Conservation (phyloP, 2,113 vertebrate genomes). For the Oreotrochilus melanogaster region DNA sequence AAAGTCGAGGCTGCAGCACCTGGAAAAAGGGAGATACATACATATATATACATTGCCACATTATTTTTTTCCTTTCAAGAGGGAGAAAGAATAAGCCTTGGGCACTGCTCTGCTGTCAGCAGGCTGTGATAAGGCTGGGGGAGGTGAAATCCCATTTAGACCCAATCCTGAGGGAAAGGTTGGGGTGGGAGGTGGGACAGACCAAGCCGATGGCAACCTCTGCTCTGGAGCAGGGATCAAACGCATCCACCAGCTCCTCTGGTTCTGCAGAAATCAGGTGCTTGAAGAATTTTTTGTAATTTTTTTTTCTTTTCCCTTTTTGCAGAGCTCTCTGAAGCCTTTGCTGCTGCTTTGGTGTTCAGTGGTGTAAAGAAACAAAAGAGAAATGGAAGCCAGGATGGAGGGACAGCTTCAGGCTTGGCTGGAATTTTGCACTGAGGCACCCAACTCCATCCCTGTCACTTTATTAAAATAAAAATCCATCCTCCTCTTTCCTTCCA, state of each 20-base stretch:
- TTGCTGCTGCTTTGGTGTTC: background rate
- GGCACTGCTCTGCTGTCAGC: slow-evolving; percentile 13
- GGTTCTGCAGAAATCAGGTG: background rate
- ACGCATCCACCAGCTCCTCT: fast-evolving
- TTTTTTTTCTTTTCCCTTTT: background rate
- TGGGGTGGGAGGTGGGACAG: background rate
- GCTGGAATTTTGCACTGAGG: background rate
- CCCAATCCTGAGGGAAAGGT: background rate
- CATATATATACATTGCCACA: background rate
- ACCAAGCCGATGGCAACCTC: background rate
- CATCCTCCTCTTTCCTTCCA: background rate
- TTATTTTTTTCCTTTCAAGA: background rate
- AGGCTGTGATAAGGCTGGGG: background rate
- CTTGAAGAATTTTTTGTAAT: background rate
- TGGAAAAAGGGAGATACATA: background rate
- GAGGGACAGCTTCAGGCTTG: background rate
- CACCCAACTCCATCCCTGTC: background rate
- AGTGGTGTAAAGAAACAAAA: background rate
- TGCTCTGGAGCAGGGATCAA: background rate
- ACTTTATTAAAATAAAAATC: slow-evolving; percentile 4
- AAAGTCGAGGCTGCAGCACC: background rate
- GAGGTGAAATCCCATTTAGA: slow-evolving; percentile 46
- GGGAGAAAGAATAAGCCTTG: background rate
- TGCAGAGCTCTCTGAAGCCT: background rate
- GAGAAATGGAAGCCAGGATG: fast-evolving